phyloP scores from a whole-genome alignment of 2,113 vertebrate genomes.

The Sigmodon hispidus region DNA sequence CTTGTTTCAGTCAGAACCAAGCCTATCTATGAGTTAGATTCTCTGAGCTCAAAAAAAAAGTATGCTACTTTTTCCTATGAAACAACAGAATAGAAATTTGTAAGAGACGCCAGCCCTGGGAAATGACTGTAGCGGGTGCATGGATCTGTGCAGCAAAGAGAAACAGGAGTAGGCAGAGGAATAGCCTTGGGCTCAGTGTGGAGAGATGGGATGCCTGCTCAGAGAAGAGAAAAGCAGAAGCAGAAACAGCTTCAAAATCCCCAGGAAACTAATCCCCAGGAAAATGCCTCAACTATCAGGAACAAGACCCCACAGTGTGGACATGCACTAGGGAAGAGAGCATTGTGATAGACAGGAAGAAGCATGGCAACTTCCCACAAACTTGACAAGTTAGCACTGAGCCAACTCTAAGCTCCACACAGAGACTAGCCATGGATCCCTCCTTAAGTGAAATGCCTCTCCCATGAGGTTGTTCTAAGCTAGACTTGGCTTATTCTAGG shows the following conservation, averaged over 20 bases:
- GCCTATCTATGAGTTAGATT: not conserved
- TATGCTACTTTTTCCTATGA: not conserved
- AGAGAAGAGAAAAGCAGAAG: not conserved
- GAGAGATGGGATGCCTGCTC: not conserved
- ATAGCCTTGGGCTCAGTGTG: not conserved
- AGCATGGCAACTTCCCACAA: fast-evolving
- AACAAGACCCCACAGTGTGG: not conserved
- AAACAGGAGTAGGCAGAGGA: not conserved
- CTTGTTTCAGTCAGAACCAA: not conserved
- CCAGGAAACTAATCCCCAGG: not conserved
- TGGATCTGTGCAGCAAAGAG: not conserved
- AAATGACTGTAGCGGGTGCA: not conserved
- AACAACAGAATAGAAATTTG: not conserved
- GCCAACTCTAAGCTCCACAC: not conserved
- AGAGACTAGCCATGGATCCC: fast-evolving
- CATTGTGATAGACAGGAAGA: fast-evolving
- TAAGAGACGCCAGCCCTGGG: not conserved
- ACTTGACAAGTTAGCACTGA: not conserved
- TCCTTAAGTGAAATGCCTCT: not conserved
- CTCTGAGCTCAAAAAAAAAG: not conserved
- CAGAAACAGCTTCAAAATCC: not conserved
- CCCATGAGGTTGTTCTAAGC: not conserved
- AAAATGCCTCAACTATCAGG: no score
- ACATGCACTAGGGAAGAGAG: not conserved
- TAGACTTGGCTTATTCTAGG: not conserved